Evolutionary conservation across 2,888 invertebrate species (phyloP), one percentile per base, ranked within the genome.

Genomic region (Pammene aurita): DNA sequence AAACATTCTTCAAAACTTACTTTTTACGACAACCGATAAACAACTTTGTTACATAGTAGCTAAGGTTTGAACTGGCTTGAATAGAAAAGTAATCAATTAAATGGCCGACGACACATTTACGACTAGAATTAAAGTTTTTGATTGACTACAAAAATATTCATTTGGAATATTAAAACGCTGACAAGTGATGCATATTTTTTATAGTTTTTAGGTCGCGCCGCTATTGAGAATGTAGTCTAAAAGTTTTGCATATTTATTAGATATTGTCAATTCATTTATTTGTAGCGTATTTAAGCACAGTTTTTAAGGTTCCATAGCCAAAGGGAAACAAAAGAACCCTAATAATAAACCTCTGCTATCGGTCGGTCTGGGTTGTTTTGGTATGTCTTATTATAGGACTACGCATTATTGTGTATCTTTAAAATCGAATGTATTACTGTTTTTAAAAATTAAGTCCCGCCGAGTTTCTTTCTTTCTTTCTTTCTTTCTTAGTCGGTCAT

Each of bases 131-230:
- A 61, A 11, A 13, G 61, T 61, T 61, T 26, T 61, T 35, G 35
- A 60, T 48, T 60, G 60, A 60, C 46, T 60, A 60, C 16, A 48
- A 60, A 48, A 60, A 58, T 44, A 44, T 44, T 44, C 58, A 44
- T 58, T 58, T 42, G n/a, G 58, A 58, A 58, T 58, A 44, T 26
- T 38, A 18, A 58, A 44, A 44, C 18, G 18, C 4, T 44, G 26
- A 58, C 26, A 38, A 42, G 41, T 18, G 57, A 42, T 57, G 41
- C 41, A 42, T 44, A 34, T 46, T 60, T 60, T 26, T 42, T 34
- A 56, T 46, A 34, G 57, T 10, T 60, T 44, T 58, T 14, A 34
- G 13, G 44, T 26, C 9, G 16, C 18, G 42, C 13, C 10, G 13
- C 16, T 16, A 13, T 60, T 58, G 34, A 9, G 2, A 34, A 42